These are phyloP conservation scores for Charanyca ferruginea DNA, from an alignment of 2,888 invertebrate genomes.

Conservation along the genomic window DNA sequence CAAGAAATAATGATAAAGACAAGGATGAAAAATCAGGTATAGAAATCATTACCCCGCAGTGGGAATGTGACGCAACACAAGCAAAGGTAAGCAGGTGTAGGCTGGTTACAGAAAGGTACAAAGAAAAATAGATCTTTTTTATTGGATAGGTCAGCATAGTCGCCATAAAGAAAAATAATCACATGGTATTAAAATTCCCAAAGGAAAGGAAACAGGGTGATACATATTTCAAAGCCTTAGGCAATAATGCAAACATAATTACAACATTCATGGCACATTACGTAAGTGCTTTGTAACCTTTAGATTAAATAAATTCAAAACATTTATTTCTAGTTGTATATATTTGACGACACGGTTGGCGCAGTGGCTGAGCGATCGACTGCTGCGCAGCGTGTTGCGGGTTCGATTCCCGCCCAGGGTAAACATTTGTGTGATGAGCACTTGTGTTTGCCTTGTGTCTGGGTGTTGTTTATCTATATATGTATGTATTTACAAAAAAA, in stretches of 20 bases:
- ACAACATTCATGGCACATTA: constrained; percentile 20
- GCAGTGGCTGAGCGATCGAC: no score
- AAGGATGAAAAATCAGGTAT: constrained; percentile 81
- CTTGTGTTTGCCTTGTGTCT: no score
- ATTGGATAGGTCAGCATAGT: constrained; percentile 83
- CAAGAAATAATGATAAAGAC: constrained; percentile 67
- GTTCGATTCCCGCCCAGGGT: no score
- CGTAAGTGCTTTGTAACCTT: constrained; percentile 5
- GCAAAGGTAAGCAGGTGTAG: constrained; percentile 85
- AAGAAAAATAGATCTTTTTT: constrained; percentile 80
- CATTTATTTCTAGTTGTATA: constrained; percentile 7
- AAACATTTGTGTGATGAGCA: no score
- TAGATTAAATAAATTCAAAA: constrained; percentile 7
- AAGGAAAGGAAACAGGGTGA: constrained; percentile 34
- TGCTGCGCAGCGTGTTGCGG: no score
- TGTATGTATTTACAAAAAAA: no score
- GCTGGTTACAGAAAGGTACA: constrained; percentile 81
- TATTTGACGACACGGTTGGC: no score
- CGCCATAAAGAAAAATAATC: constrained; percentile 62
- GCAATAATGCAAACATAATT: constrained; percentile 41
- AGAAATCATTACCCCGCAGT: constrained; percentile 83
- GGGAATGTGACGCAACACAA: constrained; percentile 84
- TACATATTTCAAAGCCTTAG: constrained; percentile 43
- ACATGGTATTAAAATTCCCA: constrained; percentile 56
- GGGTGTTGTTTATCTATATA: no score